Evolutionary conservation across 2,797 vertebrate genomes (phyloP).

Genomic region (Catamblyrhynchus diadema): DNA sequence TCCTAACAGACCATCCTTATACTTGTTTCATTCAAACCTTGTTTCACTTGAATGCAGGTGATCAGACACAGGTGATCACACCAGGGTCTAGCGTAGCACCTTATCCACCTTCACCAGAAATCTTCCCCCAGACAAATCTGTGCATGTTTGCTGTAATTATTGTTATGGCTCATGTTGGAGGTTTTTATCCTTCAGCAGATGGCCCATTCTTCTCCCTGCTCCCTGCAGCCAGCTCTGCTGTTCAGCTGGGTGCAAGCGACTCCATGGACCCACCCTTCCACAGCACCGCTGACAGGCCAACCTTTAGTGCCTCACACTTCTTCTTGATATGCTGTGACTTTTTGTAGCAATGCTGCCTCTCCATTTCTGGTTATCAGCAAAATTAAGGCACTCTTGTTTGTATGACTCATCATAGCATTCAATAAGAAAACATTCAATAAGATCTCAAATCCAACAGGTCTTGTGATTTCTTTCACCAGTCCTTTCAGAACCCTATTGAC

Average conservation of each 20-base stretch:
- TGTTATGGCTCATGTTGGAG: background rate
- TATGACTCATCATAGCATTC: background rate
- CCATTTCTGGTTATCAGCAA: background rate
- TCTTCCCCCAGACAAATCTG: background rate
- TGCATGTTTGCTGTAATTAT: background rate
- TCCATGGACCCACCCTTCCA: fast-evolving
- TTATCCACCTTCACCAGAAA: background rate
- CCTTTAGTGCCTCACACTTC: background rate
- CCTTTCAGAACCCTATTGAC: background rate
- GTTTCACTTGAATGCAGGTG: background rate
- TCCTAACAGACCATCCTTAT: background rate
- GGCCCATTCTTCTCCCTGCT: background rate
- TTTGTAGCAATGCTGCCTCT: background rate
- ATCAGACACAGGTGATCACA: background rate
- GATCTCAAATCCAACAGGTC: background rate
- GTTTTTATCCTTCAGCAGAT: background rate
- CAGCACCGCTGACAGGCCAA: background rate
- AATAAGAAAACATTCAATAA: background rate
- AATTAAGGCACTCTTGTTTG: background rate
- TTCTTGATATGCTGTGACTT: background rate
- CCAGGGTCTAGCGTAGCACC: background rate
- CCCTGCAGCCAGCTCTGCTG: background rate
- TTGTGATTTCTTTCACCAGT: background rate
- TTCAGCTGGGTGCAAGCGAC: background rate
- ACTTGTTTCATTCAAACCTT: background rate